phyloP scores from a whole-genome alignment of 2,797 vertebrate species.

The Semotilus atromaculatus region DNA sequence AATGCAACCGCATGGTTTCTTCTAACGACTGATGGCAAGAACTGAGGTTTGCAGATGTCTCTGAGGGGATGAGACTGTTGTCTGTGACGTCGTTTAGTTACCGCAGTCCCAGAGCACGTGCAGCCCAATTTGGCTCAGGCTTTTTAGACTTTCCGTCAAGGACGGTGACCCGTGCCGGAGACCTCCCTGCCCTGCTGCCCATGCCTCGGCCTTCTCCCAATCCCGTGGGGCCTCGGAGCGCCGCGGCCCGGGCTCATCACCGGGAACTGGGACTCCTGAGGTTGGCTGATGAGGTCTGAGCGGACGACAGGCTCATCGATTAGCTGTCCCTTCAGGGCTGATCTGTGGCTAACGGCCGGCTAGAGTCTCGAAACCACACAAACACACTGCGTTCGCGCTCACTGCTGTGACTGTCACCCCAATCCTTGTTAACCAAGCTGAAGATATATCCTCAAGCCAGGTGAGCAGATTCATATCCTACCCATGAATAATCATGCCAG shows the following conservation, averaged over 20 bases:
- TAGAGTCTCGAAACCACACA: constrained; percentile 69
- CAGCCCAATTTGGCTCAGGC: constrained; percentile 63
- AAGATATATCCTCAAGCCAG: constrained; percentile 66
- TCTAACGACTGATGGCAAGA: constrained; percentile 19
- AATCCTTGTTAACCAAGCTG: constrained; percentile 41
- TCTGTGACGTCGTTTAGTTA: constrained; percentile 12
- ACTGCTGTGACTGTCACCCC: not conserved
- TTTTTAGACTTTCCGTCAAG: constrained; percentile 5
- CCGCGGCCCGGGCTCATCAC: constrained; percentile 72
- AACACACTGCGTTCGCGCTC: constrained; percentile 25
- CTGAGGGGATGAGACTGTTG: constrained; percentile 8
- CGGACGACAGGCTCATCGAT: constrained; percentile 80
- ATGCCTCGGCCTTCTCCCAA: constrained; percentile 55
- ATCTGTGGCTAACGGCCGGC: constrained; percentile 78
- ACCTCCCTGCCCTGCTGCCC: constrained; percentile 65
- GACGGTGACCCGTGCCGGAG: constrained; percentile 56
- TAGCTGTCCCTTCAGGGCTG: constrained; percentile 79
- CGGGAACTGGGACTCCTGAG: constrained; percentile 71
- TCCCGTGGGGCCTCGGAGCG: constrained; percentile 60
- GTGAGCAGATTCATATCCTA: constrained; percentile 64
- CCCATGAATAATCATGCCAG: constrained; percentile 52
- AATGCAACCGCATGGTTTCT: constrained; percentile 20
- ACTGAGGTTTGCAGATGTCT: constrained; percentile 22
- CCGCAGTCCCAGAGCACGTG: constrained; percentile 48
- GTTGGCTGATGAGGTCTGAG: constrained; percentile 74